Evolutionary conservation across 1,140 invertebrate genomes (phyloP), one percentile per base, ranked within the genome.

Genomic region (Platyscapa corneri): DNA sequence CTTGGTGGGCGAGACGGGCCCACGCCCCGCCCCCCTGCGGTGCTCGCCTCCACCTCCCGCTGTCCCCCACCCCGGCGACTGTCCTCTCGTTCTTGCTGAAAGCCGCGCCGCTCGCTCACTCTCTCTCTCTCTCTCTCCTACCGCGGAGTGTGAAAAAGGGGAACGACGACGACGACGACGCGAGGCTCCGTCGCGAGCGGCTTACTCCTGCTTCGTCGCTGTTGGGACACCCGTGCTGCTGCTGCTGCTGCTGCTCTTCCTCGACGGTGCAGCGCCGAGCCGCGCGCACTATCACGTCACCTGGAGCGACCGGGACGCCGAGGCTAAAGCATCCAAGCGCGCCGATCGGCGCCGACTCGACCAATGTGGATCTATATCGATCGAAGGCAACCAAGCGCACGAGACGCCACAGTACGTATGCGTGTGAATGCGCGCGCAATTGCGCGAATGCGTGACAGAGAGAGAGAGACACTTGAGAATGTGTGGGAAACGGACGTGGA

Each of bases 181-280:
- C 56, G 78, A 32, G 27, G 3, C 78, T 80, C 78, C 60, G 23
- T 30, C 30, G 46, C 65, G 67, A 75, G 27, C 83, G 39, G 75
- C 39, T 72, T 83, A 83, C 60, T 78, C 67, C 75, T 53, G 83
- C 83, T 56, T 46, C 75, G 83, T 27, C 75, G n/a, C 75, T 78
- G n/a, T 49, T 37, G 23, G 42, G 60, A 82, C 42, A 46, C 10
- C 27, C 79, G 67, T 37, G 67, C 79, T n/a, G 65, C 27, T 7
- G n/a, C n/a, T n/a, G n/a, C n/a, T n/a, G n/a, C n/a, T n/a, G n/a
- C n/a, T n/a, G n/a, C n/a, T n/a, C 46, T 46, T 53, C 49, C 49
- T 53, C 49, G 49, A 14, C 10, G 49, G 18, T 2, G 18, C 18
- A 53, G 10, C 42, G 12, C 2, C 49, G 49, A 53, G 42, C 42